Conservation (phyloP, 2,113 vertebrate species). For the Glareola pratincola region DNA sequence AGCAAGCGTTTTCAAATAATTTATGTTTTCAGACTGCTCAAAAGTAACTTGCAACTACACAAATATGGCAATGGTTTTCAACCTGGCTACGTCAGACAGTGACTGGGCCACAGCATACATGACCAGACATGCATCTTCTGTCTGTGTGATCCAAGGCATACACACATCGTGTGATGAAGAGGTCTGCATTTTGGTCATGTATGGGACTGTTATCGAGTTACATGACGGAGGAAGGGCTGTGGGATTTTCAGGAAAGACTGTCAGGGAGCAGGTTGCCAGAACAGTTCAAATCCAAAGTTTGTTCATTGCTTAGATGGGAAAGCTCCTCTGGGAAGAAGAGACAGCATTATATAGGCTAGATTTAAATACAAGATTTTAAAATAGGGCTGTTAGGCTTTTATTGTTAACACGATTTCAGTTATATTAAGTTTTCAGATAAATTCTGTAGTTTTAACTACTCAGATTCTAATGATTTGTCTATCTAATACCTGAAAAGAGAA, state of each 20-base stretch:
- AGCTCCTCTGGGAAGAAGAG: background rate
- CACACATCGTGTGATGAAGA: background rate
- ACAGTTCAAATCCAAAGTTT: background rate
- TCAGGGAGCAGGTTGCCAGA: background rate
- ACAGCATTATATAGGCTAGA: background rate
- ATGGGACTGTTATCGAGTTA: background rate
- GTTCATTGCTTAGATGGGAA: background rate
- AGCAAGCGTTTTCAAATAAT: background rate
- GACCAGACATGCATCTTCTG: background rate
- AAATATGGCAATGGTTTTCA: background rate
- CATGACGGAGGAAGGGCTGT: background rate
- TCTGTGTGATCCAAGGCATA: background rate
- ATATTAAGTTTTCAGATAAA: background rate
- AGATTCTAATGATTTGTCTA: background rate
- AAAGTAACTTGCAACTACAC: background rate
- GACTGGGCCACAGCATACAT: background rate
- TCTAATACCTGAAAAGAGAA: background rate
- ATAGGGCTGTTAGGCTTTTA: background rate
- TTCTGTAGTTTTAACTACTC: background rate
- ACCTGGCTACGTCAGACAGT: background rate
- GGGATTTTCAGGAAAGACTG: constrained; percentile 4
- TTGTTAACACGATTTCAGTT: background rate
- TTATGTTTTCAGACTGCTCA: background rate
- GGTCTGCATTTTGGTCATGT: background rate
- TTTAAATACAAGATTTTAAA: background rate